Base-by-base conservation (phyloP, 2,888 invertebrate genomes). In the Mesoligia furuncula region DNA sequence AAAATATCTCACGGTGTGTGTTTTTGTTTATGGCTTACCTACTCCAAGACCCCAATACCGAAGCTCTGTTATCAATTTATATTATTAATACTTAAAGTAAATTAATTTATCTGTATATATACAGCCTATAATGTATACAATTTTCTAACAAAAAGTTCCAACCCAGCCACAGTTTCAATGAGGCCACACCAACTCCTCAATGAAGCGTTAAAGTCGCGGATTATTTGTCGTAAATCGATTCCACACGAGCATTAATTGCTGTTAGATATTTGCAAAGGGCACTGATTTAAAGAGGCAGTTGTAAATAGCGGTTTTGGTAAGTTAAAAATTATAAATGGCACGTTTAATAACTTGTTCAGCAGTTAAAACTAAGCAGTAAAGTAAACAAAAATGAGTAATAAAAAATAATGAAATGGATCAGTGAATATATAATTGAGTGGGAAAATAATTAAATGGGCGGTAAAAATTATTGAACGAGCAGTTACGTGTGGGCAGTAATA, bases 171-270 rank as follows among this genome's bases (percentile, higher is more conserved):
- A 69, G 31, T 69, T 66, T 8, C 24, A 85, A 71, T 65, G 68
- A 82, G 77, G 74, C 62, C 74, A 80, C 15, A 73, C 57, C 24
- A 17, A 74, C 54, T 64, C 69, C 64, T 68, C 78, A 81, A 77
- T 73, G 76, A 81, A 68, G 77, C 83, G 81, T 87, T 85, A 69
- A 83, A 87, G 62, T 67, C 13, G 62, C 67, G 67, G 70, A 78
- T 88, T 81, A 72, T 69, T 84, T 80, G n/a, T 69, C n/a, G 54
- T n/a, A 67, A 88, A 80, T 78, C 73, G 73, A 88, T 86, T 86
- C 66, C 61, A 59, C 62, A 67, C 73, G 54, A 76, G 20, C 39
- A 51, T 42, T 78, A 57, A 74, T 73, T 61, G 27, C 59, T 67
- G 51, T 61, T 70, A 66, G 45, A 65, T 81, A 73, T 75, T 77